These are phyloP conservation scores for Clavelina lepadiformis DNA, from an alignment of 23 tunicate species.

Conservation along the genomic window DNA sequence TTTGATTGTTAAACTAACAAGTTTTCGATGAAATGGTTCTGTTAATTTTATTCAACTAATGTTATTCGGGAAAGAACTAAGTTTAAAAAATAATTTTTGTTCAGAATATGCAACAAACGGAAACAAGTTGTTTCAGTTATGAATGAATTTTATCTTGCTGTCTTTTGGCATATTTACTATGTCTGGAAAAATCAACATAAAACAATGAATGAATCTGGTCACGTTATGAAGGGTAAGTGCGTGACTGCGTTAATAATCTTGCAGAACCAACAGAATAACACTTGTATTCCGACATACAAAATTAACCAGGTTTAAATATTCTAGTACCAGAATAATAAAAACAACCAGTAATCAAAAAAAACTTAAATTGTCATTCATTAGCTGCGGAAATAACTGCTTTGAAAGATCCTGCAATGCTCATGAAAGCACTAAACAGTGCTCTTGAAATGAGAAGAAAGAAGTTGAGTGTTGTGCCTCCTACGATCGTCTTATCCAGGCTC, in stretches of 20 bases:
- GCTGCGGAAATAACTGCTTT: conserved; percentile 23
- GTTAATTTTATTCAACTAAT: no score
- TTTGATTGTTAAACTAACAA: no score
- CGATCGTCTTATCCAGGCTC: not conserved
- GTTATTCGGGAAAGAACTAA: not conserved
- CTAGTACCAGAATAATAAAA: no score
- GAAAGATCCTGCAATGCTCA: conserved; percentile 13
- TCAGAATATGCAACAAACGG: conserved; percentile 61
- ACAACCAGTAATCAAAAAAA: no score
- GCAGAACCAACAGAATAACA: no score
- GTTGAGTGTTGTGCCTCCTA: not conserved
- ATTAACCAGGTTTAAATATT: no score
- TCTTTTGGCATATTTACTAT: conserved; percentile 45
- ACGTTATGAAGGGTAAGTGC: conserved; percentile 57
- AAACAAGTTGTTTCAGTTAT: conserved; percentile 59
- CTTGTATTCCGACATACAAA: no score
- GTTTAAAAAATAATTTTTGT: not conserved
- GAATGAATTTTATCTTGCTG: conserved; percentile 69
- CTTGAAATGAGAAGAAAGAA: not conserved
- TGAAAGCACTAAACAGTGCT: conserved; percentile 12
- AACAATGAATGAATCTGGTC: conserved; percentile 80
- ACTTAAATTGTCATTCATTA: no score
- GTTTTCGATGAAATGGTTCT: no score
- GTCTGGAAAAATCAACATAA: conserved; percentile 79
- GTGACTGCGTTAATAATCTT: no score